Conservation (phyloP, 2,113 vertebrate species). For the Hemibagrus wyckioides region DNA sequence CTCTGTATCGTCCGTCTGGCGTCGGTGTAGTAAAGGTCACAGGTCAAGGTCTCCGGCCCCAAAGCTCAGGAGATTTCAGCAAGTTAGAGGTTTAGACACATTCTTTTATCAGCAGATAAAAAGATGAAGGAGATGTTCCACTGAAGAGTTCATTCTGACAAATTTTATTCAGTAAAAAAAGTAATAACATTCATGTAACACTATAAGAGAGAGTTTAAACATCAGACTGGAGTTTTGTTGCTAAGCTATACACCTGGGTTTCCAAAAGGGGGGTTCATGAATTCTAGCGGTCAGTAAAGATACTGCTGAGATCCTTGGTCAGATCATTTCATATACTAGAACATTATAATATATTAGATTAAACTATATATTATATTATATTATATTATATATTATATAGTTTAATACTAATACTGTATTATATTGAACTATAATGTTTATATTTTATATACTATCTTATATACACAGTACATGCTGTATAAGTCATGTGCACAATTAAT, state of each 20-base stretch:
- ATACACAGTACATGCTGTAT: neutral
- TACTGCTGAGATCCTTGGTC: neutral
- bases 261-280: neutral
- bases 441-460: too few relatives aligned
- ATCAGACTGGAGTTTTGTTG: neutral
- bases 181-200: neutral
- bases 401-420: too few relatives aligned
- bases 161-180: slow-evolving; percentile 1
- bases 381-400: too few relatives aligned
- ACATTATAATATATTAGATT: neutral
- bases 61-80: slow-evolving; percentile 24
- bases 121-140: neutral
- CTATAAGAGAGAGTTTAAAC: too few relatives aligned
- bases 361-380: too few relatives aligned
- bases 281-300: neutral
- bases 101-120: neutral
- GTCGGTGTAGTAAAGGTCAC: slow-evolving; percentile 12
- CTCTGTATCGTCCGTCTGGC: neutral
- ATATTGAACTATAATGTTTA: too few relatives aligned
- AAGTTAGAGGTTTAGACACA: neutral
- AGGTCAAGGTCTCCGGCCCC: neutral
- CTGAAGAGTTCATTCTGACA: neutral
- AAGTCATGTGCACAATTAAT: neutral
- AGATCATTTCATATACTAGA: neutral
- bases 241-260: neutral